Base-by-base conservation (phyloP, 2,797 vertebrate species). In the Taeniopygia guttata region DNA sequence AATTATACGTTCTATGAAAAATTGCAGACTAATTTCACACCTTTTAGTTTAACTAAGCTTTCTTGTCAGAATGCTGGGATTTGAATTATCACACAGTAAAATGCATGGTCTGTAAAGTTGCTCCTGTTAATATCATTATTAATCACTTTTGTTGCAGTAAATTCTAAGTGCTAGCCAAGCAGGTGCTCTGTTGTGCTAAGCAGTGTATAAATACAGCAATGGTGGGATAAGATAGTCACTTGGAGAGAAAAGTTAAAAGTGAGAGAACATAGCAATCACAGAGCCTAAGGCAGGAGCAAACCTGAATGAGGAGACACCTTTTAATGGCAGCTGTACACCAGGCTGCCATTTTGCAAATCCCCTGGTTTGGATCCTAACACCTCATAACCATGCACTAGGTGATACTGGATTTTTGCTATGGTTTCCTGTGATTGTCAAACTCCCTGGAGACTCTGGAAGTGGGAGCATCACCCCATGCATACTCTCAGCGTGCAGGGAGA, bases 1-100 rank as follows among this genome's bases (percentile, higher is more conserved):
- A 90, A 96, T 95, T 90, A 73, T 72, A 67, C 0, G 0, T 95
- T 88, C 63, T 84, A 66, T 84, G 51, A 40, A 84, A 92, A 95
- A 95, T 79, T 94, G 91, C 91, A 93, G 78, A 45, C 73, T 95
- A 95, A 97, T 96, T 97, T 95, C 93, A 93, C 92, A 96, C 66
- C 79, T 93, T 95, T 95, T 95, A 93, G 84, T 93, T 96, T 84
- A 94, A 89, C 68, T 94, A 94, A 94, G 76, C n/a, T 82, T 93
- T 91, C 55, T 90, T 95, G 93, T 69, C 87, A 90, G 75, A 81
- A 89, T 74, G 32, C 62, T 93, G 59, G 56, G 54, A 89, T 94
- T 84, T 93, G 90, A 96, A 80, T 82, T 95, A 96, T 93, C 36
- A 74, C 72, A 45, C 76, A 64, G 48, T 83, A 90, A 96, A 90